These are phyloP conservation scores for Parasteatoda lunata DNA, from an alignment of 2,888 invertebrate genomes.

Conservation along the genomic window DNA sequence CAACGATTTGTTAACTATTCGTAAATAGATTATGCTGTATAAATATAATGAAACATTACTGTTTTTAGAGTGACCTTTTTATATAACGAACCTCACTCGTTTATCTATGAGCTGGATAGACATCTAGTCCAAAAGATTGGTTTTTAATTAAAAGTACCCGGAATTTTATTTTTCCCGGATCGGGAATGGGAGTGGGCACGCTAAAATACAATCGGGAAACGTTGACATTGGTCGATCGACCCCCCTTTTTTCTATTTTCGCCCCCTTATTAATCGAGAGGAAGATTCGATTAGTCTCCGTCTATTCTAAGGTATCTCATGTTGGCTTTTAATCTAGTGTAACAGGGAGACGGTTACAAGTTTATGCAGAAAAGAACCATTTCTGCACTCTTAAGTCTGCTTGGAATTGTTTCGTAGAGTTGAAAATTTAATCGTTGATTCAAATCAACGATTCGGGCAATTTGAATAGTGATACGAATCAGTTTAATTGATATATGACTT, in stretches of 20 bases:
- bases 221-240: conserved; percentile 7
- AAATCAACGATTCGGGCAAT: too few species aligned
- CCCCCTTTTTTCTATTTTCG: not conserved
- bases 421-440: too few species aligned
- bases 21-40: too few species aligned
- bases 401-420: too few species aligned
- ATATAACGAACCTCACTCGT: not conserved
- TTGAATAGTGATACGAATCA: too few species aligned
- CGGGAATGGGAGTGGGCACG: not conserved
- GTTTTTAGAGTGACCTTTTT: not conserved
- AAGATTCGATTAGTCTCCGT: conserved; percentile 31
- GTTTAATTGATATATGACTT: too few species aligned
- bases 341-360: not conserved
- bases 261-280: conserved; percentile 39
- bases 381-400: too few species aligned
- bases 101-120: not conserved
- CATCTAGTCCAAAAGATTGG: conserved; percentile 18
- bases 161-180: not conserved
- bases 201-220: conserved; percentile 25
- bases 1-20: too few species aligned
- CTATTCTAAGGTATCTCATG: conserved; percentile 3
- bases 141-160: conserved; percentile 43
- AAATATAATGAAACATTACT: too few species aligned
- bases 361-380: conserved; percentile 9
- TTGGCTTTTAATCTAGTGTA: conserved; percentile 30